Evolutionary conservation across 2,113 vertebrate genomes (phyloP).

Genomic region (Corythoichthys intestinalis): DNA sequence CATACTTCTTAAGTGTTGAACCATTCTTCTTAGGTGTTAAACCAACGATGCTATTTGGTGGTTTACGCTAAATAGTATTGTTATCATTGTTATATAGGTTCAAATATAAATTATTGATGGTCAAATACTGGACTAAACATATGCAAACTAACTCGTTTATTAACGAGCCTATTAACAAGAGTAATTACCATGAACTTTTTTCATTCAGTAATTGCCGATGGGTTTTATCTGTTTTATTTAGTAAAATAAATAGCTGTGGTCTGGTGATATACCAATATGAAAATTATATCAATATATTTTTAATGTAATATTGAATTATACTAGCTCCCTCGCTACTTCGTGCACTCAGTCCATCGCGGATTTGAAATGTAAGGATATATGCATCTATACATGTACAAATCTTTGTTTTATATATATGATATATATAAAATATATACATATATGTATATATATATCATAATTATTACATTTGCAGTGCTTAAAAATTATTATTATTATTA

Average conservation of each 20-base stretch:
- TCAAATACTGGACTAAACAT: neutral
- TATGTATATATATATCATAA: too few species aligned
- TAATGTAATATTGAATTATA: too few species aligned
- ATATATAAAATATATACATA: too few species aligned
- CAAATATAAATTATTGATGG: neutral
- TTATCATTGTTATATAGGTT: neutral
- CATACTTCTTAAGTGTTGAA: neutral
- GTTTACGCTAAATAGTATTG: neutral
- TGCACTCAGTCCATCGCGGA: too few species aligned
- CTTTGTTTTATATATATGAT: too few species aligned
- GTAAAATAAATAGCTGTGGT: conserved; percentile 3
- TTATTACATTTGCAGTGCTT: too few species aligned
- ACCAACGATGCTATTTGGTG: neutral
- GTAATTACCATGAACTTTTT: neutral
- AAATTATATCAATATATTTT: too few species aligned
- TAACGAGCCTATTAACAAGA: conserved; percentile 10
- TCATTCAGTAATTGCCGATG: conserved; percentile 17
- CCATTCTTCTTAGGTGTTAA: neutral
- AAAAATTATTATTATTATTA: too few species aligned
- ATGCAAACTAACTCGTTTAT: neutral
- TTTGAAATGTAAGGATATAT: too few species aligned
- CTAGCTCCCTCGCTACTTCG: too few species aligned
- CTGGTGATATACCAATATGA: too few species aligned
- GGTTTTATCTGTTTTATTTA: conserved; percentile 21
- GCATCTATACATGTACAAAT: too few species aligned